A percentile compares a stretch with the other conserved stretches of the same genome.
These are phyloP conservation scores for Pogonocichla stellata DNA, from an alignment of 2,113 vertebrate genomes.

Conservation along the genomic window DNA sequence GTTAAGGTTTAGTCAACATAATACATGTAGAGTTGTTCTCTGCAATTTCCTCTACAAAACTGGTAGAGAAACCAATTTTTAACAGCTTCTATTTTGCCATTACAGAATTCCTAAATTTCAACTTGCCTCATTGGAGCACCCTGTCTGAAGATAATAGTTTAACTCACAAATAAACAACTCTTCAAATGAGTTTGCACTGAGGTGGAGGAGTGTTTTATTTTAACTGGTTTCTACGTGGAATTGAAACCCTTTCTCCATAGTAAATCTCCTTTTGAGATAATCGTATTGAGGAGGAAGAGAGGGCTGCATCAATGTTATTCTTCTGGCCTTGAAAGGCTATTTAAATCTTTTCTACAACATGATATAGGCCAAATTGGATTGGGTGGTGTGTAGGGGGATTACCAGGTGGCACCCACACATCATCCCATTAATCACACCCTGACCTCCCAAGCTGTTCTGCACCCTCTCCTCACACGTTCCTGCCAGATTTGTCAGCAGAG, in stretches of 20 bases:
- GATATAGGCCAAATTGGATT: constrained; percentile 3
- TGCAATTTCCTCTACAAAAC: background rate
- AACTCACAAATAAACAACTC: background rate
- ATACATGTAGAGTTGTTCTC: background rate
- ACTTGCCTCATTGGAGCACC: background rate
- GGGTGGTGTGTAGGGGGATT: background rate
- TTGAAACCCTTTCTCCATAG: background rate
- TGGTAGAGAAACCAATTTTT: background rate
- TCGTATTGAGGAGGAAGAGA: background rate
- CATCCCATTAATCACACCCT: constrained; percentile 18
- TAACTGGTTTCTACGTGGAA: background rate
- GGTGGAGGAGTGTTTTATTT: background rate
- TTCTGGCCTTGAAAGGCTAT: constrained; percentile 29
- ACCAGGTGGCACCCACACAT: background rate
- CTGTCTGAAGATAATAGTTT: background rate
- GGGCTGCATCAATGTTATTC: constrained; percentile 18
- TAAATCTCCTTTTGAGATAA: background rate
- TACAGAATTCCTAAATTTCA: background rate
- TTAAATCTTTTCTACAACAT: constrained; percentile 6
- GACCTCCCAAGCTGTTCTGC: constrained; percentile 45
- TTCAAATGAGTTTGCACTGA: background rate
- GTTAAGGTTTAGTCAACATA: background rate
- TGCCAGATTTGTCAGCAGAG: background rate
- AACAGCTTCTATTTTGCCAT: background rate
- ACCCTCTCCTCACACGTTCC: background rate